A percentile compares a stretch with the other conserved stretches of the same genome.
Evolutionary conservation across 1,140 invertebrate species (phyloP).

Genomic region (Procambarus clarkii): DNA sequence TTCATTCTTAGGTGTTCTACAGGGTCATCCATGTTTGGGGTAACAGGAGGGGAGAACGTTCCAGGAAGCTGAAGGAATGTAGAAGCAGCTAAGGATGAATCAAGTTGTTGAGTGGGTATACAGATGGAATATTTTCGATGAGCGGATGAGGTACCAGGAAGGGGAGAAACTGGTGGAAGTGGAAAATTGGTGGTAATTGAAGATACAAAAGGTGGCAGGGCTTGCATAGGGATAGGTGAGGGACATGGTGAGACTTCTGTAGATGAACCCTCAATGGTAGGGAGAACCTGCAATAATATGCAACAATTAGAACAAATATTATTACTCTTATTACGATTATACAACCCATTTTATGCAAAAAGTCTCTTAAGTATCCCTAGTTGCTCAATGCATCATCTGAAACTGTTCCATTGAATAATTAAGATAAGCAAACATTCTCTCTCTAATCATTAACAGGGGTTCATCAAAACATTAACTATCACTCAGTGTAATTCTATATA

Average conservation of each 20-base stretch:
- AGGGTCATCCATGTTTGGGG: slow-evolving; percentile 10
- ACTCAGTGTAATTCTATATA: no score
- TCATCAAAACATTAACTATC: no score
- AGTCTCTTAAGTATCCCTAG: no score
- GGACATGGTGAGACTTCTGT: slow-evolving; percentile 43
- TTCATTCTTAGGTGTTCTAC: slow-evolving; percentile 70
- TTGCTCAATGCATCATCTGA: no score
- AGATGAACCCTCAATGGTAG: slow-evolving; percentile 54
- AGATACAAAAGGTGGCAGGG: slow-evolving; percentile 72
- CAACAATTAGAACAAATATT: not conserved
- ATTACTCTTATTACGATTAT: no score
- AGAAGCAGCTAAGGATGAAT: not conserved
- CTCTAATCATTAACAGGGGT: no score
- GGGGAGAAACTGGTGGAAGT: slow-evolving; percentile 78
- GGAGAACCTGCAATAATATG: slow-evolving; percentile 47
- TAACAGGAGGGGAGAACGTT: slow-evolving; percentile 24
- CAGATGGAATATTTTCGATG: slow-evolving; percentile 3
- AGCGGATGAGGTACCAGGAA: slow-evolving; percentile 26
- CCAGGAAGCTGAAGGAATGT: slow-evolving; percentile 35
- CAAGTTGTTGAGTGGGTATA: slow-evolving; percentile 9
- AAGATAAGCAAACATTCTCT: no score
- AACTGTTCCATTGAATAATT: no score
- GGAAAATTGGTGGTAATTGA: slow-evolving; percentile 80
- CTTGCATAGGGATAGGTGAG: slow-evolving; percentile 62
- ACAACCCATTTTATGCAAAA: no score